phyloP scores from a whole-genome alignment of 2,113 vertebrate species.

The Oryzias woworae region DNA sequence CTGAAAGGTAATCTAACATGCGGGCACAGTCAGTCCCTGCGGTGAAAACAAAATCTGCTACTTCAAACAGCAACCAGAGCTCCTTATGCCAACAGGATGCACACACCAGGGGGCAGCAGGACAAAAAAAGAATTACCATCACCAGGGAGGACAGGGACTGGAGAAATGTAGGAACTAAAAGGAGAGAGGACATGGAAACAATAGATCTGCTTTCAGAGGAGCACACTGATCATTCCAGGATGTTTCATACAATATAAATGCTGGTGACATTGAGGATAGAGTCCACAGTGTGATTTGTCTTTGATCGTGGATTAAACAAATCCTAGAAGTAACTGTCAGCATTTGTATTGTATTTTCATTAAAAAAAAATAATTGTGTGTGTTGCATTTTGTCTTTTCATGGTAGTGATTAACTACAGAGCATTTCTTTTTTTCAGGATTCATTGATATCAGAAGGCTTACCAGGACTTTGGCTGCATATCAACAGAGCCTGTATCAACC shows the following conservation, averaged over 20 bases:
- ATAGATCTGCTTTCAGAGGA: neutral
- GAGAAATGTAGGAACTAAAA: constrained; percentile 6
- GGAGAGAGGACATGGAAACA: neutral
- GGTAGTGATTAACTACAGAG: too few relatives aligned
- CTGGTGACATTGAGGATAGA: too few relatives aligned
- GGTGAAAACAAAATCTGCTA: constrained; percentile 10
- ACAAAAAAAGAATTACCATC: constrained; percentile 11
- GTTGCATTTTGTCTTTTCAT: too few relatives aligned
- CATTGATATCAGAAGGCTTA: constrained; percentile 11
- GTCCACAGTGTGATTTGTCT: too few relatives aligned
- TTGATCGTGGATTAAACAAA: too few relatives aligned
- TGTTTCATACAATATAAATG: too few relatives aligned
- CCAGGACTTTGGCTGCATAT: constrained; percentile 2
- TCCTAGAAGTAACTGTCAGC: too few relatives aligned
- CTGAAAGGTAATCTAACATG: neutral
- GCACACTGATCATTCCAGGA: too few relatives aligned
- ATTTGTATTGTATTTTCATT: too few relatives aligned
- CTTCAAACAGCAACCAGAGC: constrained; percentile 21
- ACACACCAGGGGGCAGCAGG: constrained; percentile 26
- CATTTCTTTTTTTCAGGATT: neutral
- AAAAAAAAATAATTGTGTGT: too few relatives aligned
- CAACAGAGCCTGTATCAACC: constrained; percentile 1
- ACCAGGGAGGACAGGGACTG: constrained; percentile 13
- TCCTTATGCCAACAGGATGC: constrained; percentile 40
- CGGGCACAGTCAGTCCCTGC: constrained; percentile 7